These are phyloP conservation scores for Incurvaria masculella DNA, from an alignment of 2,888 invertebrate genomes.

Conservation along the genomic window DNA sequence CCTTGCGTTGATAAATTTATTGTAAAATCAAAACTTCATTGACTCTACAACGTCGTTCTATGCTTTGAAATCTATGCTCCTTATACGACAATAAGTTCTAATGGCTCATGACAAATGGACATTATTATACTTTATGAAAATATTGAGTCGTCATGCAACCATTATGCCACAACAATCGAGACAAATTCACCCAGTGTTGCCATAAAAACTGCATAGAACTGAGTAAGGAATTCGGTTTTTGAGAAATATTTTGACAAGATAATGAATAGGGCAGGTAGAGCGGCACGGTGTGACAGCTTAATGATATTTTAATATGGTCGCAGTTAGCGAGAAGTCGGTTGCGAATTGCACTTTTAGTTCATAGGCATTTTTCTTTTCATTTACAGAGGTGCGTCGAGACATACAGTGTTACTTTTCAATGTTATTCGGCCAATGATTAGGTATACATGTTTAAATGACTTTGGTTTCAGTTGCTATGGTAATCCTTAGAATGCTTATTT, in stretches of 20 bases:
- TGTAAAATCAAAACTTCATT: no score
- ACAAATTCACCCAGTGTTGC: slow-evolving; percentile 42
- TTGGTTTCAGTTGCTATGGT: no score
- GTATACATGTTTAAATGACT: no score
- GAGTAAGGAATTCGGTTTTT: slow-evolving; percentile 17
- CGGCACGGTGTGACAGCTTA: slow-evolving; percentile 31
- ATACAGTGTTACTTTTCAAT: no score
- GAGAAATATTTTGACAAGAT: slow-evolving; percentile 54
- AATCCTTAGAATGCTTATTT: no score
- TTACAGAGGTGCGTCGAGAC: no score
- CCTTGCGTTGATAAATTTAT: no score
- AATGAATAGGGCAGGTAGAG: slow-evolving; percentile 41
- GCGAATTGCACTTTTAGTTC: slow-evolving; percentile 5
- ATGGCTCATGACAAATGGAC: slow-evolving; percentile 55
- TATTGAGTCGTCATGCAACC: slow-evolving; percentile 45
- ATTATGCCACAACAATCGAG: slow-evolving; percentile 37
- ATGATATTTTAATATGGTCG: slow-evolving; percentile 39
- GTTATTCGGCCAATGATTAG: no score
- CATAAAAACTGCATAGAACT: slow-evolving; percentile 25
- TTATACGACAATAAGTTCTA: slow-evolving; percentile 40
- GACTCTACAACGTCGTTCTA: no score
- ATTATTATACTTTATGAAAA: slow-evolving; percentile 34
- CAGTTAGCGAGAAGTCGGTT: slow-evolving; percentile 13
- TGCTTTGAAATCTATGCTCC: no score
- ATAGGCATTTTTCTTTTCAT: no score